Percentiles rank a stretch among this genome's conserved stretches.
phyloP scores from a whole-genome alignment of 2,888 invertebrate species.

The Drosophila kanekoi region DNA sequence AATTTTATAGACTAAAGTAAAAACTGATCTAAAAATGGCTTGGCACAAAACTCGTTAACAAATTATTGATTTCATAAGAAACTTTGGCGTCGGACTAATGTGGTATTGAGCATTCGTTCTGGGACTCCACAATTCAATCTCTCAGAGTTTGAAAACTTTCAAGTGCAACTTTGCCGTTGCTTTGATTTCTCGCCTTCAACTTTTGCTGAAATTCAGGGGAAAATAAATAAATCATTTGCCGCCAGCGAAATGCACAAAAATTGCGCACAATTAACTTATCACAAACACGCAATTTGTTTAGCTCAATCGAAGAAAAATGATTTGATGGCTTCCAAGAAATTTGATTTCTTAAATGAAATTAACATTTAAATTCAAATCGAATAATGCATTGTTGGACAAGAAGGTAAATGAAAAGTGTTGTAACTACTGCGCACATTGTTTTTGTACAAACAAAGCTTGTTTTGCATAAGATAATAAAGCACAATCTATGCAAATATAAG shows the following conservation, averaged over 20 bases:
- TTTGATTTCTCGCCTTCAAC: conserved; percentile 7
- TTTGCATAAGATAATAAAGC: neutral
- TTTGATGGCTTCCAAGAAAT: neutral
- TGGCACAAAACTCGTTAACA: conserved; percentile 2
- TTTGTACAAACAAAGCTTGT: conserved; percentile 1
- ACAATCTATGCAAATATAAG: conserved; percentile 36
- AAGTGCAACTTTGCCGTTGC: conserved; percentile 8
- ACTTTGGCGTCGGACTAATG: conserved; percentile 18
- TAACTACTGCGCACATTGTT: conserved; percentile 11
- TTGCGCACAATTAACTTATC: conserved; percentile 42
- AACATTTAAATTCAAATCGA: conserved; percentile 58
- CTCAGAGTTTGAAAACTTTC: conserved; percentile 2
- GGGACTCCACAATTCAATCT: neutral
- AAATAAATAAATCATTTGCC: conserved; percentile 17
- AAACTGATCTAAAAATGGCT: neutral
- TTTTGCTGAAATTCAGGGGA: conserved; percentile 15
- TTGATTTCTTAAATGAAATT: conserved; percentile 31
- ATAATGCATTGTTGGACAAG: conserved; percentile 28
- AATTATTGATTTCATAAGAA: conserved; percentile 23
- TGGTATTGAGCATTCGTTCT: neutral
- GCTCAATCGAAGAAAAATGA: conserved; percentile 8
- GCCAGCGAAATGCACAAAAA: conserved; percentile 23
- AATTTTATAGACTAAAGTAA: neutral
- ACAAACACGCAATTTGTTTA: conserved; percentile 12
- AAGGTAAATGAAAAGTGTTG: conserved; percentile 9